A percentile compares a stretch with the other conserved stretches of the same genome.
Conservation (phyloP, 2,797 vertebrate species). For the Chloroceryle inda region DNA sequence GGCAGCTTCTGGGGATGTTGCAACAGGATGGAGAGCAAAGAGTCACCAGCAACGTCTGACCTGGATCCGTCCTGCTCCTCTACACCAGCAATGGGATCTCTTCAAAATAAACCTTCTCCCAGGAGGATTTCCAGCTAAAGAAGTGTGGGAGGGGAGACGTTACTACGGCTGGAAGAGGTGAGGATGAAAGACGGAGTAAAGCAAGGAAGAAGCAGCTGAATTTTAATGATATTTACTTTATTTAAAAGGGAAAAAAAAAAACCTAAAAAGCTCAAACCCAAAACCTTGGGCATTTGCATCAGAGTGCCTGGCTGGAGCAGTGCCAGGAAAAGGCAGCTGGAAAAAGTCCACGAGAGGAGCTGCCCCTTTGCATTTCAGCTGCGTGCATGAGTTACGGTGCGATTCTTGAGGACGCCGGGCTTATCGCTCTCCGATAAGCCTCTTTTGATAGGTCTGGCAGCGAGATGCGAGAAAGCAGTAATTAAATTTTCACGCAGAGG, state of each 20-base stretch:
- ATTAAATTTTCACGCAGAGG: not conserved
- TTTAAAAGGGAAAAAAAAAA: not conserved
- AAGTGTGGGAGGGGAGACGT: fast-evolving
- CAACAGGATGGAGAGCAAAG: not conserved
- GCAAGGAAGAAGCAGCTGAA: not conserved
- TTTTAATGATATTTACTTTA: not conserved
- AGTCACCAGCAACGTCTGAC: not conserved
- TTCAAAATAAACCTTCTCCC: not conserved
- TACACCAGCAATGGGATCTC: not conserved
- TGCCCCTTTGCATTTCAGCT: not conserved
- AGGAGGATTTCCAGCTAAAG: not conserved
- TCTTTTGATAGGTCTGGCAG: not conserved
- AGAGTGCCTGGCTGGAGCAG: not conserved
- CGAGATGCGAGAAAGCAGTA: not conserved
- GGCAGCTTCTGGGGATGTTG: not conserved
- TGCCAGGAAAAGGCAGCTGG: not conserved
- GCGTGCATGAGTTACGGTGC: not conserved
- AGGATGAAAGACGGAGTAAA: not conserved
- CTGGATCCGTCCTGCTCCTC: not conserved
- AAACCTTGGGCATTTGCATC: not conserved
- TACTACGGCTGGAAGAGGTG: not conserved
- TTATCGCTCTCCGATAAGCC: not conserved
- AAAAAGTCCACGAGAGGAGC: not conserved
- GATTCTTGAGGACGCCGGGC: not conserved
- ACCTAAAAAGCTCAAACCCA: not conserved